A percentile compares a stretch with the other conserved stretches of the same genome.
Evolutionary conservation across 2,113 vertebrate species (phyloP).

Genomic region (Crypturellus undulatus): DNA sequence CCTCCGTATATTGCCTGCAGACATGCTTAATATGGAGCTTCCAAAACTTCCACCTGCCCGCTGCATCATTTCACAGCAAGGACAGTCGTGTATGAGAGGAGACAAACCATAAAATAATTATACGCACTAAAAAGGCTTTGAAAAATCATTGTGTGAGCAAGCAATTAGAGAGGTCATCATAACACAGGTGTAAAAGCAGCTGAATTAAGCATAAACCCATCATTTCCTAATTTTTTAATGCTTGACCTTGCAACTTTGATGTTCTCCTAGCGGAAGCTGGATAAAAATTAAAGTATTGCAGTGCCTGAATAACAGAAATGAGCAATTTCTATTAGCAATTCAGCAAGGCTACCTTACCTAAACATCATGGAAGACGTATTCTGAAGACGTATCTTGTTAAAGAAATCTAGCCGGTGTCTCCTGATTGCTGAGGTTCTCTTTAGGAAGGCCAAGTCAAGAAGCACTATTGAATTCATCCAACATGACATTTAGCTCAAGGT

Average conservation of each 20-base stretch:
- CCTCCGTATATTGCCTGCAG: neutral
- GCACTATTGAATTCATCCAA: neutral
- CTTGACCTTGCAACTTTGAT: neutral
- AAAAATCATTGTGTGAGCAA: neutral
- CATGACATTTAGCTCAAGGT: neutral
- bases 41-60: neutral
- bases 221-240: neutral
- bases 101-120: neutral
- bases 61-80: neutral
- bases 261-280: neutral
- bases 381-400: neutral
- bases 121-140: neutral
- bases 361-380: neutral
- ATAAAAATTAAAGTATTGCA: neutral
- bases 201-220: neutral
- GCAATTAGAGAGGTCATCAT: neutral
- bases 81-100: neutral
- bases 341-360: neutral
- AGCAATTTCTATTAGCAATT: neutral
- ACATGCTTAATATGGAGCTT: neutral
- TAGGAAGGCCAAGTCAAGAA: neutral
- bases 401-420: neutral
- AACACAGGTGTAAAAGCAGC: neutral
- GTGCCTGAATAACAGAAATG: neutral
- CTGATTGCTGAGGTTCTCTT: neutral